Evolutionary conservation across 1,140 invertebrate species (phyloP), one percentile per base, ranked within the genome.

Genomic region (Papilio polytes): DNA sequence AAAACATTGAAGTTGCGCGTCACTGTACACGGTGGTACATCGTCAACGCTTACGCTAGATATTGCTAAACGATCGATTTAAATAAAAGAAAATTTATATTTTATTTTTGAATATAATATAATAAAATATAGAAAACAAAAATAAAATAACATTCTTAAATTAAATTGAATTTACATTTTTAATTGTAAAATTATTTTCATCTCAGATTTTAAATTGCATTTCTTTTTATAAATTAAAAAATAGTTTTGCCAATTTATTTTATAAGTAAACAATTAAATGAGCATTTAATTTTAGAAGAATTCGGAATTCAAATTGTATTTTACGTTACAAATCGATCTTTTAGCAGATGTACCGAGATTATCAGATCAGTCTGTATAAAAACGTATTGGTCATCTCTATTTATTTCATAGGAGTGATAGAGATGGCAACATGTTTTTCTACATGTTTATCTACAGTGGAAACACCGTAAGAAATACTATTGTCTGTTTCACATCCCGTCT

Each of bases 21-120:
- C 26, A 31, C 63, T 36, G 63, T 70, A 70, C 63, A 70, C 26
- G 31, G 13, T 26, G 13, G 26, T 70, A 70, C 63, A 31, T 70
- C 63, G 12, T 15, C 63, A 31, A 15, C 15, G 26, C 4, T 15
- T 13, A 31, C 22, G 3, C 59, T 70, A 70, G 12, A 15, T 31
- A 70, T 70, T 31, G 63, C 63, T 70, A 70, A 70, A 70, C 2
- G 59, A 63, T 63, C 20, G 59, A 26, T 63, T 70, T 4, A 26
- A 13, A 26, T 12, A 63, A 13, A 13, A 12, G 2, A 10, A 6
- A 8, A 12, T 26, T 26, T 26, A 6, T n/a, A 12, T 26, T 26
- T 26, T 22, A 12, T 26, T 63, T 63, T 12, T 63, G 0, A n/a
- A 9, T 26, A 10, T 63, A 36, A 36, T 36, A 36, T 4, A 36